Evolutionary conservation across 1,140 invertebrate species (phyloP).

Genomic region (Scylla paramamosain): DNA sequence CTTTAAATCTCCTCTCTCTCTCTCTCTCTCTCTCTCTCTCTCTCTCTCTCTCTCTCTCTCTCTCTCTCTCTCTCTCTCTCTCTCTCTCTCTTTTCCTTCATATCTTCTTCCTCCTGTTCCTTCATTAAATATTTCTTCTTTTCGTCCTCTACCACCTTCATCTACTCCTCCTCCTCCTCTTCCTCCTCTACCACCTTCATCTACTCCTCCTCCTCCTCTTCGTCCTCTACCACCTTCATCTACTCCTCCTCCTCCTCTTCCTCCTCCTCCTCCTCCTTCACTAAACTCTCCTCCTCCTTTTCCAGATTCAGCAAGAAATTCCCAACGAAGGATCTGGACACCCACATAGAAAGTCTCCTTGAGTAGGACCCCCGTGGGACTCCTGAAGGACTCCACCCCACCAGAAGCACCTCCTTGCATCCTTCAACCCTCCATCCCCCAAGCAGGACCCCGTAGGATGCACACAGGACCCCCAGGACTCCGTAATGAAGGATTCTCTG

Average conservation of each 20-base stretch:
- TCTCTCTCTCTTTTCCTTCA: neutral
- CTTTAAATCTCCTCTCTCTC: neutral
- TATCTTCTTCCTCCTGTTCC: neutral
- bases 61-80: neutral
- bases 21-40: neutral
- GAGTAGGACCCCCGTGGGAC: neutral
- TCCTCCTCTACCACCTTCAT: no score
- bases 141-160: neutral
- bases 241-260: neutral
- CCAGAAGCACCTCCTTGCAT: neutral
- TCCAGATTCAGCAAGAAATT: slow-evolving; percentile 61
- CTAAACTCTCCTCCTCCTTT: neutral
- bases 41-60: neutral
- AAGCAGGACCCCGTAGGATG: neutral
- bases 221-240: no score
- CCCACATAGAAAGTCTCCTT: slow-evolving; percentile 27
- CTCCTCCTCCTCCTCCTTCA: neutral
- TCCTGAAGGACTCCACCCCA: neutral
- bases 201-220: no score
- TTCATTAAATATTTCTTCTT: no score
- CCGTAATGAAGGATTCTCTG: neutral
- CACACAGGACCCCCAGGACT: neutral
- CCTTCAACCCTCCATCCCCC: neutral
- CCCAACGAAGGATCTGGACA: neutral
- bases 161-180: neutral